Evolutionary conservation across 2,888 invertebrate genomes (phyloP), one percentile per base, ranked within the genome.

Genomic region (Campaea margaritaria): DNA sequence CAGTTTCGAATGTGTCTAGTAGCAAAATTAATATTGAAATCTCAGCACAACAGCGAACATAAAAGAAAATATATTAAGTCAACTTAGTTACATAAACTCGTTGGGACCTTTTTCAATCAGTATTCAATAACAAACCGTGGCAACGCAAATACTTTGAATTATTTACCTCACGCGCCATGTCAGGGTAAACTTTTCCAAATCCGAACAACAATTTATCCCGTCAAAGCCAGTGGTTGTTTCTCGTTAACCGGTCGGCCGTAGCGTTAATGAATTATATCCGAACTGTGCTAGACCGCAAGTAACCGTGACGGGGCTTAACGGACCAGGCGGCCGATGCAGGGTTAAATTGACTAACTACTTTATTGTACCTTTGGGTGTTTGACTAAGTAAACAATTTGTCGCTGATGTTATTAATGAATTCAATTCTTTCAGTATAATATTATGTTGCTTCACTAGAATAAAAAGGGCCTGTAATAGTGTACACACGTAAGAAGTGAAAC

Each of bases 221-320:
- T 69, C 70, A 74, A 62, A 70, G 63, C 58, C 65, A 62, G 69
- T 62, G 69, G 64, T 62, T 57, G 64, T 64, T 65, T 57, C 66
- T 65, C 64, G 65, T 62, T 64, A 62, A 58, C 49, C 49, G 65
- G 65, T 61, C 56, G 49, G 48, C 57, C 61, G 68, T 57, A 50
- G 57, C 62, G 65, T 64, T 69, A 65, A 69, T 67, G 72, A 78
- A 76, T 78, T 75, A 73, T 71, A 64, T 50, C 69, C 66, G 50
- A 72, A 67, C 64, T 62, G 70, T 65, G 68, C 57, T 69, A 64
- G 70, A 68, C 70, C 69, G 73, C 79, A 72, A 76, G 78, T 76
- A 73, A 75, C 59, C 67, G 61, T 79, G 76, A 76, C 72, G 48
- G 53, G 66, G 64, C 52, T 58, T 47, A 42, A 39, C 54, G 39